phyloP scores from a whole-genome alignment of 2,113 vertebrate genomes.

The Damaliscus lunatus region DNA sequence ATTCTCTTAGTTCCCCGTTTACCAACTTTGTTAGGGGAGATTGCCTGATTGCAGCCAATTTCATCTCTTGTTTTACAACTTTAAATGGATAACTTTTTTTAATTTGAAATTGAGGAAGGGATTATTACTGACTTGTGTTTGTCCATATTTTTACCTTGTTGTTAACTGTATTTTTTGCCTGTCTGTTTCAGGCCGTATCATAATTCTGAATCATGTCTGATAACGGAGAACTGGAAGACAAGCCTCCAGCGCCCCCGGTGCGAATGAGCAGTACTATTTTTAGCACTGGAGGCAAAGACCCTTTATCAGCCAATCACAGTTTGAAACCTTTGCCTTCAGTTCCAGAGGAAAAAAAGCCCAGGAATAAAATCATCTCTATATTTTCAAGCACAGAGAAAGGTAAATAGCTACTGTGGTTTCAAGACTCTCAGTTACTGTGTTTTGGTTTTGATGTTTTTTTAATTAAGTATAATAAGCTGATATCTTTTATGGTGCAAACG shows the following conservation, averaged over 20 bases:
- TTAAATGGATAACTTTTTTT: neutral
- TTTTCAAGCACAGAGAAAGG: conserved; percentile 95
- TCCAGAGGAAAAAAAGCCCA: conserved; percentile 95
- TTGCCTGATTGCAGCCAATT: neutral
- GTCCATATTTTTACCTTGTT: conserved; percentile 10
- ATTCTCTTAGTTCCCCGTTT: neutral
- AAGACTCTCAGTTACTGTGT: neutral
- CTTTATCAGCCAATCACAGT: conserved; percentile 91
- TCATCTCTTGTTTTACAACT: neutral
- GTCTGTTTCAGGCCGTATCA: conserved; percentile 69
- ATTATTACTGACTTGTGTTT: conserved; percentile 20
- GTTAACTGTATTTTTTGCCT: conserved; percentile 42
- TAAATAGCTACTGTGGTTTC: conserved; percentile 52
- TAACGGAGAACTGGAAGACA: conserved; percentile 97
- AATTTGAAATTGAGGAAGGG: neutral
- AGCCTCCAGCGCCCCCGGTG: conserved; percentile 97
- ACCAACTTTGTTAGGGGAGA: neutral
- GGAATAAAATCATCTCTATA: conserved; percentile 97
- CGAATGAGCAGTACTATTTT: conserved; percentile 95
- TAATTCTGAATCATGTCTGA: conserved; percentile 90
- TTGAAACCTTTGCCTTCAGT: conserved; percentile 96
- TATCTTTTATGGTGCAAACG: neutral
- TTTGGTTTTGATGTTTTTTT: neutral
- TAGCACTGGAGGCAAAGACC: conserved; percentile 90
- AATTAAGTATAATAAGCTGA: neutral